Conservation (phyloP, 2,797 vertebrate species). For the Decapterus maruadsi region DNA sequence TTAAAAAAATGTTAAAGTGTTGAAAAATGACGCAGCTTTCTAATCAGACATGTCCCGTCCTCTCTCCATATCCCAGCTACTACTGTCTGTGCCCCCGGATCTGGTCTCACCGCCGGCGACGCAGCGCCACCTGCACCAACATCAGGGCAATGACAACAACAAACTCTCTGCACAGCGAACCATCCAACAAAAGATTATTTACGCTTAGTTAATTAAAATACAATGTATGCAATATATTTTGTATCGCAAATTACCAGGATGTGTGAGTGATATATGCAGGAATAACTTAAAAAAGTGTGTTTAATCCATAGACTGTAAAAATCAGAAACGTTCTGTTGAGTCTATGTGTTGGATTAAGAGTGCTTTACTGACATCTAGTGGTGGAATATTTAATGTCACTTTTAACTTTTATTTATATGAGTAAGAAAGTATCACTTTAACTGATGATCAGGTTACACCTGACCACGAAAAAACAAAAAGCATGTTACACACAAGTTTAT, state of each 20-base stretch:
- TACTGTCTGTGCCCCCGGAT: constrained; percentile 10
- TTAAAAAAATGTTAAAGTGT: background rate
- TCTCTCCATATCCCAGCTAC: constrained; percentile 36
- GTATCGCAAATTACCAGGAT: background rate
- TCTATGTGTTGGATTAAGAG: no score
- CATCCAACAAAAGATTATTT: background rate
- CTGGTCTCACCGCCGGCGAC: background rate
- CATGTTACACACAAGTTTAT: background rate
- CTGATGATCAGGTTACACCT: constrained; percentile 25
- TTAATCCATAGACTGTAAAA: no score
- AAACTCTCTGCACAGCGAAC: background rate
- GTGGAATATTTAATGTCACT: background rate
- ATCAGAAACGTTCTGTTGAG: no score
- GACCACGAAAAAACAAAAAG: background rate
- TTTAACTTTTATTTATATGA: background rate
- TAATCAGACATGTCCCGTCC: constrained; percentile 57
- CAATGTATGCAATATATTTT: background rate
- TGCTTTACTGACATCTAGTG: constrained; percentile 44
- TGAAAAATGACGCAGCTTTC: constrained; percentile 15
- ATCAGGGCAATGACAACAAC: background rate
- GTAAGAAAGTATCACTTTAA: no score
- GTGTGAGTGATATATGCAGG: background rate
- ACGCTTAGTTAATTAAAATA: background rate
- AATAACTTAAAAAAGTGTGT: background rate
- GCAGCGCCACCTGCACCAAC: constrained; percentile 48